Conservation (phyloP, 2,888 invertebrate species). For the Serrognathus titanus region DNA sequence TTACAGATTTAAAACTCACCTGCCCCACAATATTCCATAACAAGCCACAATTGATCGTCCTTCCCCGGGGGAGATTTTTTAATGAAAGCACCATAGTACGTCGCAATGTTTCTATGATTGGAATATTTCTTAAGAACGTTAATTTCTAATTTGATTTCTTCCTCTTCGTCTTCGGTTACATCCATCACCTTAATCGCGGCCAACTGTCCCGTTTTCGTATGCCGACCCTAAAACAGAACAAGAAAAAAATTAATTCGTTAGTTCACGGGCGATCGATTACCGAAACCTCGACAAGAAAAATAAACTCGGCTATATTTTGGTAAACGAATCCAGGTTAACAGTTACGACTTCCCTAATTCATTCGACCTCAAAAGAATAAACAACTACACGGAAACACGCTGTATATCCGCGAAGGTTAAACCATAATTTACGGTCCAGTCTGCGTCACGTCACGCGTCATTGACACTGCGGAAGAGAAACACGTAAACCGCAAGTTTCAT, state of each 20-base stretch:
- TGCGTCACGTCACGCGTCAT: no score
- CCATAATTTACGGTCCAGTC: no score
- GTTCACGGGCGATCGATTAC: no score
- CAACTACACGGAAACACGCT: no score
- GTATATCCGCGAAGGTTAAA: no score
- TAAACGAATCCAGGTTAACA: no score
- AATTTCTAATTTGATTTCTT: constrained; percentile 99
- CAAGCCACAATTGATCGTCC: constrained; percentile 99
- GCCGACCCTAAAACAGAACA: constrained; percentile 75
- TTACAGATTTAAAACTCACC: constrained; percentile 50
- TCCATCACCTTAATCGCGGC: constrained; percentile 99
- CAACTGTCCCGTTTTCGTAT: constrained; percentile 98
- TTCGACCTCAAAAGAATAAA: no score
- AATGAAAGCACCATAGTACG: constrained; percentile 99
- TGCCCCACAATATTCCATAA: constrained; percentile 99
- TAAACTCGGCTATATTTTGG: no score
- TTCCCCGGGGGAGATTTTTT: constrained; percentile 98
- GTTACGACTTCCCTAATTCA: no score
- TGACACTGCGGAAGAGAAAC: no score
- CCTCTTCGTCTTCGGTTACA: constrained; percentile 99
- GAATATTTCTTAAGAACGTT: constrained; percentile 99
- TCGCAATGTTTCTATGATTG: constrained; percentile 98
- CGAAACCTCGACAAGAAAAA: no score
- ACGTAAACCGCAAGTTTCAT: no score
- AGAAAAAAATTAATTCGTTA: constrained; percentile 9